Evolutionary conservation across 2,888 invertebrate species (phyloP), one percentile per base, ranked within the genome.

Genomic region (Habrosyne pyritoides): DNA sequence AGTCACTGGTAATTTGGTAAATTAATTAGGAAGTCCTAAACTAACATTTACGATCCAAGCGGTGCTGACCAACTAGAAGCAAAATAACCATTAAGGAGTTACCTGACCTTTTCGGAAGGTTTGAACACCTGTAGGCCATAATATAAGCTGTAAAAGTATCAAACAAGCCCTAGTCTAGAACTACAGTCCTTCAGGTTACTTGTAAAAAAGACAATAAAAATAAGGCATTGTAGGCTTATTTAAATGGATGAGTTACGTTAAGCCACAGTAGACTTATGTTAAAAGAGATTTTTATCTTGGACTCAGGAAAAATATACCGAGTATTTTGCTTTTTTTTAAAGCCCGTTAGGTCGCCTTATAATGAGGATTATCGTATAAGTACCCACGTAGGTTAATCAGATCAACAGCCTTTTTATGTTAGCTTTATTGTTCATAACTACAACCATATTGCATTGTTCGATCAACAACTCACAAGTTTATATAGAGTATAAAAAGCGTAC

Each of bases 21-120:
- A 71, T 71, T 69, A 70, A 67, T 63, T 60, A 60, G 59, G 53
- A 24, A 33, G 54, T 60, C 70, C 69, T 67, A 61, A 69, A 51
- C 47, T 67, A 71, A 69, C 62, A 56, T 47, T 55, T 49, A 26
- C 28, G 36, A 52, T 48, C 24, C 22, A 48, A 53, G 53, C 46
- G 18, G 50, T 52, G 52, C 67, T 70, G 61, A 62, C 59, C 65
- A 62, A 66, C 58, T 59, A 58, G 60, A 52, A 52, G 52, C 30
- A 52, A 53, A 53, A 53, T 24, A 10, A 5, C 36, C 18, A 49
- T 54, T 57, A 10, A 28, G 56, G 64, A 64, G 47, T 59, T 64
- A 64, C 59, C 64, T 55, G 53, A 54, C 64, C 61, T 67, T 53
- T 65, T 63, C 42, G 48, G 47, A 48, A 30, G 52, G 49, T 52